Percentiles rank a stretch among this genome's conserved stretches.
Conservation (phyloP, 2,888 invertebrate species). For the Trichopoda pennipes region DNA sequence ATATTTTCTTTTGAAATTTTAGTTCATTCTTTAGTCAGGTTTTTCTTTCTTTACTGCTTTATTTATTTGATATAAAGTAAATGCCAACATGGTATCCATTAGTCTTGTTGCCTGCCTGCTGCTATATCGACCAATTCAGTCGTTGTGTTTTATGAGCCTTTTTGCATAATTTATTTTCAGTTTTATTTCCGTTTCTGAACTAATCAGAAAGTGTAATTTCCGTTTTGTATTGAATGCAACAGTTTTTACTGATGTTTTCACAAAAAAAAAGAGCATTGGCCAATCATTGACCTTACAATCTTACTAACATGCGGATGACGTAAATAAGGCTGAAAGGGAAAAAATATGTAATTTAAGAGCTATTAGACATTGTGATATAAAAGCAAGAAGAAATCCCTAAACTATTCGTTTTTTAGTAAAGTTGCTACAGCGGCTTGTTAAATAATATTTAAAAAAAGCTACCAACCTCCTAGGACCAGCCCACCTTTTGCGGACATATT, state of each 20-base stretch:
- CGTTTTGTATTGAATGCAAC: conserved; percentile 77
- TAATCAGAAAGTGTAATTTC: conserved; percentile 82
- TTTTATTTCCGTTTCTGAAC: conserved; percentile 81
- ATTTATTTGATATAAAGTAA: not conserved
- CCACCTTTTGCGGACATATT: too few species aligned
- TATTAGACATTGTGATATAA: too few species aligned
- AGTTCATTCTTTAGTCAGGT: not conserved
- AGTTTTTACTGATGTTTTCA: conserved; percentile 40
- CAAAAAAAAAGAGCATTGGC: conserved; percentile 33
- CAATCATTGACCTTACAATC: conserved; percentile 65
- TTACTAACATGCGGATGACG: conserved; percentile 35
- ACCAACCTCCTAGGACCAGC: too few species aligned
- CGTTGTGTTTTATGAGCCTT: conserved; percentile 67
- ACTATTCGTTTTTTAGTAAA: too few species aligned
- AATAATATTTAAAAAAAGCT: too few species aligned
- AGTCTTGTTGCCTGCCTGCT: not conserved
- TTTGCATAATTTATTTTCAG: conserved; percentile 81
- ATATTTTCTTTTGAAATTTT: not conserved
- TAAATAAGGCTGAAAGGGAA: not conserved
- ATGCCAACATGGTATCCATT: not conserved
- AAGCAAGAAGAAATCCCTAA: too few species aligned
- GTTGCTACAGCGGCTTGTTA: too few species aligned
- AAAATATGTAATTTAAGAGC: not conserved
- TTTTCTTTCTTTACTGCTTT: not conserved
- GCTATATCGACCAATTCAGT: conserved; percentile 10